Percentiles rank a stretch among this genome's conserved stretches.
phyloP scores from a whole-genome alignment of 2,797 vertebrate genomes.

The Sciurus vulgaris region DNA sequence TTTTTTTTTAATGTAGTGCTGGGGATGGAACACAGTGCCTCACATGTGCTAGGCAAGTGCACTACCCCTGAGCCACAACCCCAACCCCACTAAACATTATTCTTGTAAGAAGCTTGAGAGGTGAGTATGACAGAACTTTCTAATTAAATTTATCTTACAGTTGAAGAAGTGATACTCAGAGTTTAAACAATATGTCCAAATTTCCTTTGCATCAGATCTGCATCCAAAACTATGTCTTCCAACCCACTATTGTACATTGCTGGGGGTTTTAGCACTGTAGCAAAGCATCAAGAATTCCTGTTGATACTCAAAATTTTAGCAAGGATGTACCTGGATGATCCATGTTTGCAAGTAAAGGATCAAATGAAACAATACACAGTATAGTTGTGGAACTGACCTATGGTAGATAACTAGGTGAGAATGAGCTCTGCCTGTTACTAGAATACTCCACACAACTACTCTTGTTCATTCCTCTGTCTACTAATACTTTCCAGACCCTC shows the following conservation, averaged over 20 bases:
- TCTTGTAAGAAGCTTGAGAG: neutral
- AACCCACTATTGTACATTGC: neutral
- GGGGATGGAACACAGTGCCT: too few relatives aligned
- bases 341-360: conserved; percentile 25
- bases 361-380: neutral
- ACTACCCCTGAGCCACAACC: too few relatives aligned
- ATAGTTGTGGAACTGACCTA: neutral
- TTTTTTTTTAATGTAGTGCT: too few relatives aligned
- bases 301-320: neutral
- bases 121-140: neutral
- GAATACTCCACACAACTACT: neutral
- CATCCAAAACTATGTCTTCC: neutral
- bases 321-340: neutral
- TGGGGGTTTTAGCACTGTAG: neutral
- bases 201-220: neutral
- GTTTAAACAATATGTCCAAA: neutral
- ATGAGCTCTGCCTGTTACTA: neutral
- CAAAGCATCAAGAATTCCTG: neutral
- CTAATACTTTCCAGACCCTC: conserved; percentile 75
- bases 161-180: conserved; percentile 20
- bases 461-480: conserved; percentile 40
- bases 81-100: too few relatives aligned
- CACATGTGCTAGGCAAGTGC: too few relatives aligned
- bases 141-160: conserved; percentile 1
- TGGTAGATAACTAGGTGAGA: neutral